phyloP scores from a whole-genome alignment of 2,888 invertebrate species.

The Embidobia sp. region DNA sequence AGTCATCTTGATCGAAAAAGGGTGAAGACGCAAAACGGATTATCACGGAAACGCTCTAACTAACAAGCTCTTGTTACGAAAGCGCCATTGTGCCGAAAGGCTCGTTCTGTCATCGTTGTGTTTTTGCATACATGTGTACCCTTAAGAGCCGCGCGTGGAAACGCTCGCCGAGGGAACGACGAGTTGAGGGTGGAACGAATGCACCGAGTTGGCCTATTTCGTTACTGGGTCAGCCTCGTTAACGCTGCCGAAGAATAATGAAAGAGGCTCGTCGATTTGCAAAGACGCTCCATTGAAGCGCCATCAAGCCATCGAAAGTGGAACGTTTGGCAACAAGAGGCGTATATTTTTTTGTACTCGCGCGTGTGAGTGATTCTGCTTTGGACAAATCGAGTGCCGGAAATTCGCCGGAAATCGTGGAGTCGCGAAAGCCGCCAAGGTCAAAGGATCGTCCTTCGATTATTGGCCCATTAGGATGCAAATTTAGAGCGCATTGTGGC shows the following conservation, averaged over 20 bases:
- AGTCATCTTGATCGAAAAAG: no score
- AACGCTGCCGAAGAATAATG: constrained; percentile 50
- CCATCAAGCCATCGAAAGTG: constrained; percentile 19
- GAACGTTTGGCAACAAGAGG: constrained; percentile 34
- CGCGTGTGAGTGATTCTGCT: no score
- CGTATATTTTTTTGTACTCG: constrained; percentile 16
- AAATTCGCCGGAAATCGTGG: no score
- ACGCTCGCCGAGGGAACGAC: constrained; percentile 49
- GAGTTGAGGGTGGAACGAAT: constrained; percentile 18
- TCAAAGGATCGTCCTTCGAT: no score
- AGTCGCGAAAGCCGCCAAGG: no score
- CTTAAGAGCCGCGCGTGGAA: constrained; percentile 45
- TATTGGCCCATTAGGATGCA: no score
- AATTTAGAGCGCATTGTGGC: no score
- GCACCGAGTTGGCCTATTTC: constrained; percentile 68
- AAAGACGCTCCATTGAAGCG: constrained; percentile 22
- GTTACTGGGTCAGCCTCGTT: constrained; percentile 73
- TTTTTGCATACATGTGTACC: constrained; percentile 37
- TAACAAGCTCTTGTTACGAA: constrained; percentile 38
- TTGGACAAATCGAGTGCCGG: no score
- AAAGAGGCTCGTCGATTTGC: constrained; percentile 32
- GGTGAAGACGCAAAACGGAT: constrained; percentile 14
- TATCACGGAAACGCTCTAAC: constrained; percentile 11
- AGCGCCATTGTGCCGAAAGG: constrained; percentile 13
- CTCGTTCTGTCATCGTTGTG: constrained; percentile 22